Evolutionary conservation across 2,888 invertebrate species (phyloP), one percentile per base, ranked within the genome.

Genomic region (Protula sp.): DNA sequence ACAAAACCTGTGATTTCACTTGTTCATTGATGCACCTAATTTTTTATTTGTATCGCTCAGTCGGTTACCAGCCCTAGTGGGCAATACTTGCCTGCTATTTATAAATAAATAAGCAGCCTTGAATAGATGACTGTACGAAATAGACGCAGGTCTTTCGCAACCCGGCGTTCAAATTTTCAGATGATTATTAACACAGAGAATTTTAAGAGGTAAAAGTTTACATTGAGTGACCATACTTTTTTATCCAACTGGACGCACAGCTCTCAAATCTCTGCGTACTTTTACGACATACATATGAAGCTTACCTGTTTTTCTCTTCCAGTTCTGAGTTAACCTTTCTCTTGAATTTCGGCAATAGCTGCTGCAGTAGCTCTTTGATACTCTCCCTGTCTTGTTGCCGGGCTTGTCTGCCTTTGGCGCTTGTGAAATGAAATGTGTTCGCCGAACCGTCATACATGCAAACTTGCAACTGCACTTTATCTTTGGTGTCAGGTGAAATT

Each of bases 401-500:
- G 3, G 87, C 88, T 30, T 88, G 87, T 9, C 87, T 84, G 0
- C 95, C 94, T 54, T 86, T 87, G 2, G 91, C 87, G 81, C 94
- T 92, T 54, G 91, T 90, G 82, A 99, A 99, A 78, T 98, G 98
- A 84, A 99, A 99, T 19, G 97, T 98, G 2, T 94, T 93, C 54
- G 93, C 91, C 54, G 90, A 87, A 27, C 92, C 93, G 84, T 92
- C 93, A 72, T 97, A 92, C 65, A 99, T 84, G 26, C 95, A 93
- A 26, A 98, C 88, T 85, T 99, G 99, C 22, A 99, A 84, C 81
- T 99, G 99, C 58, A 99, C 92, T 84, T 99, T 99, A 29, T 94
- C 89, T 82, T 99, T 99, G 29, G 94, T 94, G 72, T 89, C 94
- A 0, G 98, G 95, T 5, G 85, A 85, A 72, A 99, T 97, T 84